Percentiles rank a stretch among this genome's conserved stretches.
These are phyloP conservation scores for Drosophila suzukii DNA, from an alignment of 1,140 invertebrate genomes.

Conservation along the genomic window DNA sequence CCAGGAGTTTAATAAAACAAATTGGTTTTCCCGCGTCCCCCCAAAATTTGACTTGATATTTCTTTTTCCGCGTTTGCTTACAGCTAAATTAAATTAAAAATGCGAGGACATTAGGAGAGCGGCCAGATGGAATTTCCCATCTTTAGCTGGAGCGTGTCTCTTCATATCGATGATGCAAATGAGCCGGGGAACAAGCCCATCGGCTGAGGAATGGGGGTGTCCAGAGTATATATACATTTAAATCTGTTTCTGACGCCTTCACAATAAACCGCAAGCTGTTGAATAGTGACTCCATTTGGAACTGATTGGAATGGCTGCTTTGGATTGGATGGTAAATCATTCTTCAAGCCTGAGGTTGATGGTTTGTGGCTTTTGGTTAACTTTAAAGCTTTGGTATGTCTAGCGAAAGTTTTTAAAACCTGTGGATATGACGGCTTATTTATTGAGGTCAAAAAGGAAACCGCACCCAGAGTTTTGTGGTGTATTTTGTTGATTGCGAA, in stretches of 20 bases:
- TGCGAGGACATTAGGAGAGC: slow-evolving; percentile 29
- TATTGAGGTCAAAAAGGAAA: not conserved
- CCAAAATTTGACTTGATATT: not conserved
- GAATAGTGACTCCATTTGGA: slow-evolving; percentile 1
- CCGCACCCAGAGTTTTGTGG: not conserved
- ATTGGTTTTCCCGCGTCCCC: slow-evolving; percentile 32
- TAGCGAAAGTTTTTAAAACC: not conserved
- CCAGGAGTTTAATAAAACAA: slow-evolving; percentile 52
- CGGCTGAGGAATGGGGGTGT: not conserved
- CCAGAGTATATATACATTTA: not conserved
- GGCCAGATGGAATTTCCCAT: slow-evolving; percentile 39
- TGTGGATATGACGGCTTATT: slow-evolving; percentile 2
- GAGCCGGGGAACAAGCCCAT: slow-evolving; percentile 11
- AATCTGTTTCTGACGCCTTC: slow-evolving; percentile 16
- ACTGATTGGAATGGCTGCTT: not conserved
- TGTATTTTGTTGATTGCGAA: not conserved
- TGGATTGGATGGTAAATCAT: slow-evolving; percentile 1
- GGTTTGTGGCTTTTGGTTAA: slow-evolving; percentile 14
- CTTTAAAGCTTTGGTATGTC: not conserved
- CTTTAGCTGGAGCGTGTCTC: slow-evolving; percentile 1
- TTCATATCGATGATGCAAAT: slow-evolving; percentile 30
- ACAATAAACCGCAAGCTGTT: slow-evolving; percentile 26
- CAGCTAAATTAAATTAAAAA: slow-evolving; percentile 54
- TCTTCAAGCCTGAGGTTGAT: not conserved
- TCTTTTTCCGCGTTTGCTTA: slow-evolving; percentile 14